Evolutionary conservation across 2,113 vertebrate genomes (phyloP).

Genomic region (Zosterops hypoxanthus): DNA sequence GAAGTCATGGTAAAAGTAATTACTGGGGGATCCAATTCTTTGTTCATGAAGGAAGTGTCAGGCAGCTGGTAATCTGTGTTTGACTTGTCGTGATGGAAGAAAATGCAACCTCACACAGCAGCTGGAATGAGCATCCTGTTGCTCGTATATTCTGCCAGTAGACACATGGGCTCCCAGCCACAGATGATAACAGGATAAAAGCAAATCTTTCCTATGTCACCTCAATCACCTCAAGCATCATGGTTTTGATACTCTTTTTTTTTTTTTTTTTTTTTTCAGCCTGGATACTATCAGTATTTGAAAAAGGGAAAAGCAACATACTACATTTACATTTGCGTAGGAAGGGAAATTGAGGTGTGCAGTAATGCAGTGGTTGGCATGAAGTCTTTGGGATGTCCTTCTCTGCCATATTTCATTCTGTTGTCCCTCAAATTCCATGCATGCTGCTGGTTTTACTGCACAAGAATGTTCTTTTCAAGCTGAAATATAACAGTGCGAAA

Average conservation of each 20-base stretch:
- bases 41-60: background rate
- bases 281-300: background rate
- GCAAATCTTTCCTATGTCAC: background rate
- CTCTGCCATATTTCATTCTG: background rate
- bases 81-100: background rate
- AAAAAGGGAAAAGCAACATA: background rate
- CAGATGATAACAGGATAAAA: background rate
- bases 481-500: background rate
- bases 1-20: background rate
- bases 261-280: background rate
- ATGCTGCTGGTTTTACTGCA: background rate
- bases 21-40: background rate
- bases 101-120: background rate
- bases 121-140: background rate
- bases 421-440: accelerated
- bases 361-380: background rate
- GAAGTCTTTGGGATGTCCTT: background rate
- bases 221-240: background rate
- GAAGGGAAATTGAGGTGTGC: background rate
- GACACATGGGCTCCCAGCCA: background rate
- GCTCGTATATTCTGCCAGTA: background rate
- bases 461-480: background rate
- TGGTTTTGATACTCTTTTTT: background rate
- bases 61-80: background rate
- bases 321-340: background rate